Percentiles rank a stretch among this genome's conserved stretches.
Evolutionary conservation across 2,888 invertebrate genomes (phyloP).

Genomic region (Drosophila mayaguana): DNA sequence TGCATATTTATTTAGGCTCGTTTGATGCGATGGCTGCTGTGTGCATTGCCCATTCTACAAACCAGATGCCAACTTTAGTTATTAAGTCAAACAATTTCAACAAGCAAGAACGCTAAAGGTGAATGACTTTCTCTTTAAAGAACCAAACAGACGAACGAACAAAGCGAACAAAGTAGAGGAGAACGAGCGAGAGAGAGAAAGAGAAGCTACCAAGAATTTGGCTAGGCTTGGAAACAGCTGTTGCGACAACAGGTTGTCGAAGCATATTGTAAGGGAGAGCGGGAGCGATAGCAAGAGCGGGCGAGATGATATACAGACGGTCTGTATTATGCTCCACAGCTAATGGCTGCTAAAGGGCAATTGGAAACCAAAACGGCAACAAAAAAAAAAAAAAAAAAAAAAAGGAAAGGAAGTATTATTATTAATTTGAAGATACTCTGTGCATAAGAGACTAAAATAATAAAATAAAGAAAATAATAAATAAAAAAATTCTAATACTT

Average conservation of each 20-base stretch:
- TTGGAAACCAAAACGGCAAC: slow-evolving; percentile 14
- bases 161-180: slow-evolving; percentile 5
- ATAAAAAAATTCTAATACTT: no score
- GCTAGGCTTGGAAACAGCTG: slow-evolving; percentile 46
- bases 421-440: slow-evolving; percentile 1
- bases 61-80: slow-evolving; percentile 48
- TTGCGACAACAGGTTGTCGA: slow-evolving; percentile 49
- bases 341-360: slow-evolving; percentile 63
- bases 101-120: slow-evolving; percentile 57
- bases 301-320: background rate
- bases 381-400: slow-evolving; percentile 16
- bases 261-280: background rate
- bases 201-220: slow-evolving; percentile 36
- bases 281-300: background rate
- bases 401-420: background rate
- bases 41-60: slow-evolving; percentile 61
- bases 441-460: background rate
- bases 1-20: slow-evolving; percentile 39
- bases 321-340: slow-evolving; percentile 41
- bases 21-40: slow-evolving; percentile 44
- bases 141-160: slow-evolving; percentile 29
- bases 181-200: slow-evolving; percentile 8
- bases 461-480: background rate
- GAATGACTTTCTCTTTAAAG: slow-evolving; percentile 69
- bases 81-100: slow-evolving; percentile 55